Evolutionary conservation across 1,140 invertebrate species (phyloP).

Genomic region (Formica exsecta): DNA sequence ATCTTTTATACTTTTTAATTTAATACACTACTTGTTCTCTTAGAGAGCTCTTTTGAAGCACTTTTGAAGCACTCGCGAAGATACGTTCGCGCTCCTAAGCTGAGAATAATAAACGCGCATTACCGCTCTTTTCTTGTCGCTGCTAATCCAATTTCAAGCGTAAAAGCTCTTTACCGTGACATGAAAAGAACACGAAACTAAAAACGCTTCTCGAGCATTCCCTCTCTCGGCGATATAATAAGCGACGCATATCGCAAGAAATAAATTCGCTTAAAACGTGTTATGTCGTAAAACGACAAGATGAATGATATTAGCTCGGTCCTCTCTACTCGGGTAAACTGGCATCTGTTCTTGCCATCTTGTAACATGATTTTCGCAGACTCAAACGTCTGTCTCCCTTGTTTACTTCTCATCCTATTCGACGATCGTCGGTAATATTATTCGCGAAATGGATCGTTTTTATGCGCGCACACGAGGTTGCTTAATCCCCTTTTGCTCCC

Average conservation of each 20-base stretch:
- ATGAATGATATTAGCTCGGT: slow-evolving; percentile 35
- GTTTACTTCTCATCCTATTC: slow-evolving; percentile 25
- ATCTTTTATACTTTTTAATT: background rate
- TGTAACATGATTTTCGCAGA: slow-evolving; percentile 33
- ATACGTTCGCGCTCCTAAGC: slow-evolving; percentile 7
- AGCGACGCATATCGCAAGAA: slow-evolving; percentile 45
- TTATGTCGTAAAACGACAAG: slow-evolving; percentile 36
- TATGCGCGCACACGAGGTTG: background rate
- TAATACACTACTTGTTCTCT: background rate
- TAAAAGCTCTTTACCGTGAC: slow-evolving; percentile 55
- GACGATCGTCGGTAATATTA: slow-evolving; percentile 46
- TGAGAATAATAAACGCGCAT: slow-evolving; percentile 51
- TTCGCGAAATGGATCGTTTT: slow-evolving; percentile 59
- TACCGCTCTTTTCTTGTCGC: slow-evolving; percentile 44
- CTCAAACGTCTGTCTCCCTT: background rate
- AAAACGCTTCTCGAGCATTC: slow-evolving; percentile 37
- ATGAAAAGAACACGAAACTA: slow-evolving; percentile 35
- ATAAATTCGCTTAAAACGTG: slow-evolving; percentile 49
- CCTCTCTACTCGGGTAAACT: slow-evolving; percentile 24
- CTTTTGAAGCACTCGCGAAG: slow-evolving; percentile 7
- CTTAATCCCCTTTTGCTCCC: background rate
- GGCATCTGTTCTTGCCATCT: slow-evolving; percentile 20
- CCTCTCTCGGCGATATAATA: slow-evolving; percentile 45
- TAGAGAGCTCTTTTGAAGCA: slow-evolving; percentile 2
- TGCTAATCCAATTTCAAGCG: slow-evolving; percentile 53